These are phyloP conservation scores for Bombyx mori DNA, from an alignment of 1,140 invertebrate genomes.

Conservation along the genomic window ASM3026992v2 NC_085113.1:8515501-8516000, in stretches of 20 bases:
- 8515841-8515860: too few relatives aligned
- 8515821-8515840: too few relatives aligned
- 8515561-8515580: neutral
- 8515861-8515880: too few relatives aligned
- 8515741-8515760: slow-evolving; percentile 61
- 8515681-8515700: slow-evolving; percentile 45
- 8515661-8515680: slow-evolving; percentile 29
- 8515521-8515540: too few relatives aligned
- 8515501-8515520: too few relatives aligned
- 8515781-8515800: slow-evolving; percentile 51
- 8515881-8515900: too few relatives aligned
- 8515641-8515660: slow-evolving; percentile 13
- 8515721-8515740: slow-evolving; percentile 64
- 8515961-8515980: too few relatives aligned
- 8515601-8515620: neutral
- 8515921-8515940: too few relatives aligned
- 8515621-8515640: slow-evolving; percentile 3
- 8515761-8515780: slow-evolving; percentile 62
- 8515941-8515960: too few relatives aligned
- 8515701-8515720: slow-evolving; percentile 57
- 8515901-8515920: too few relatives aligned
- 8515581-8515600: slow-evolving; percentile 8
- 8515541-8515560: too few relatives aligned
- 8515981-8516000: too few relatives aligned
- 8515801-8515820: neutral